Conservation (phyloP, 2,797 vertebrate genomes). For the Lacerta bilineata region DNA sequence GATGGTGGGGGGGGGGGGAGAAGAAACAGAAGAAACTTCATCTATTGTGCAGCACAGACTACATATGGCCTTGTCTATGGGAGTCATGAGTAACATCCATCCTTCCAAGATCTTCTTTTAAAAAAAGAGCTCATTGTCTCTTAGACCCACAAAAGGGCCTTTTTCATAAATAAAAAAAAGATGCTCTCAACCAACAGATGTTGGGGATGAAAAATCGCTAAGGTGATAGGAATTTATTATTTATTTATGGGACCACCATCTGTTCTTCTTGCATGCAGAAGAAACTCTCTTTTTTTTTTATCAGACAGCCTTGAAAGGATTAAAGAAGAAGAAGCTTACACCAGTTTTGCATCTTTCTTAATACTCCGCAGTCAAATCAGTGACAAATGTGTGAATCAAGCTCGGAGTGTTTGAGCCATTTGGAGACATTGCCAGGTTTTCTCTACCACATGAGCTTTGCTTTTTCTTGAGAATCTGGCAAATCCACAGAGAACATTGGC, state of each 20-base stretch:
- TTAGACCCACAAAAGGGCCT: background rate
- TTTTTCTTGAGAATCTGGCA: background rate
- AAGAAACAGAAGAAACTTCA: background rate
- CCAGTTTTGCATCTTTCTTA: background rate
- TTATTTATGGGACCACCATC: conserved; percentile 44
- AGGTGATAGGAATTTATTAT: conserved; percentile 44
- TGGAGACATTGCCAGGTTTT: background rate
- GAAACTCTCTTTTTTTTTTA: background rate
- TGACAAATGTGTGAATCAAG: background rate
- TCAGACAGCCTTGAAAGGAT: background rate
- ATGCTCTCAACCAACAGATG: conserved; percentile 28
- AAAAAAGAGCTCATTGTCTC: background rate
- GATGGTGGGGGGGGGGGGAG: too few relatives aligned
- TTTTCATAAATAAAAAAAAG: background rate
- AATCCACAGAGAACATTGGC: background rate
- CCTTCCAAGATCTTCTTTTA: background rate
- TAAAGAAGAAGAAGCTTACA: too few relatives aligned
- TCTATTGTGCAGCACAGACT: background rate
- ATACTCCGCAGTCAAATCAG: background rate
- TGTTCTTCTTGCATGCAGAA: conserved; percentile 22
- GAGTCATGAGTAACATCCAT: background rate
- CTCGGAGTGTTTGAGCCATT: background rate
- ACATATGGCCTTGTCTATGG: background rate
- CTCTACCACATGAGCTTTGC: too few relatives aligned
- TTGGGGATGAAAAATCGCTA: conserved; percentile 29